Conservation (phyloP, 1,140 invertebrate genomes). For the Pseudomyrmex gracilis region DNA sequence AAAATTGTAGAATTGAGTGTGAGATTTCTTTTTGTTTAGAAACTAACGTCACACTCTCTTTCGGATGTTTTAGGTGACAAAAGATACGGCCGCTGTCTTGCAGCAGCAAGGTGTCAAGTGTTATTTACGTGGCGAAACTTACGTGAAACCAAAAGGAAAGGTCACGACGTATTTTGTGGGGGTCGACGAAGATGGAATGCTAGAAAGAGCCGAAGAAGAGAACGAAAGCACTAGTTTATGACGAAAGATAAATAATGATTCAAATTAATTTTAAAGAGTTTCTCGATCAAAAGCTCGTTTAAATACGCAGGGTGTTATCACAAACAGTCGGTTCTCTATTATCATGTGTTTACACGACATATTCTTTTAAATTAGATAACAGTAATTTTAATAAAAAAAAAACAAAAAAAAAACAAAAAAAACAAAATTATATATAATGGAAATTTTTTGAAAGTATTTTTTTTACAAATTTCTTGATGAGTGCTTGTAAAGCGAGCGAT, state of each 20-base stretch:
- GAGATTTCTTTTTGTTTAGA: too few relatives aligned
- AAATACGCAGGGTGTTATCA: slow-evolving; percentile 23
- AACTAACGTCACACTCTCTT: background rate
- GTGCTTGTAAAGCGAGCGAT: background rate
- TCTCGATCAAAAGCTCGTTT: background rate
- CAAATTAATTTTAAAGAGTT: slow-evolving; percentile 20
- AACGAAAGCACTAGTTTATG: slow-evolving; percentile 74
- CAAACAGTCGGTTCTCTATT: background rate
- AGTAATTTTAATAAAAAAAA: too few relatives aligned
- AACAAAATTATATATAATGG: too few relatives aligned
- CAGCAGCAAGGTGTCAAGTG: slow-evolving; percentile 89
- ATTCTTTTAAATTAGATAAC: too few relatives aligned
- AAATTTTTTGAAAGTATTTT: too few relatives aligned
- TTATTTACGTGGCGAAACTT: slow-evolving; percentile 89
- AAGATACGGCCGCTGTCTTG: slow-evolving; percentile 90
- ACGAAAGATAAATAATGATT: slow-evolving; percentile 47
- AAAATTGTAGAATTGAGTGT: slow-evolving; percentile 55
- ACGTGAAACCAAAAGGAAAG: slow-evolving; percentile 91
- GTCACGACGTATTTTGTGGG: slow-evolving; percentile 91
- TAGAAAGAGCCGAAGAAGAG: slow-evolving; percentile 74
- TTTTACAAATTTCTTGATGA: too few relatives aligned
- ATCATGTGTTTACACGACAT: background rate
- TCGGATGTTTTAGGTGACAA: slow-evolving; percentile 87
- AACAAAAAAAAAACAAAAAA: too few relatives aligned
- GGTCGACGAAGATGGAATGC: slow-evolving; percentile 86